These are phyloP conservation scores for Pangasius djambal DNA, from an alignment of 2,797 vertebrate species.

Conservation along the genomic window DNA sequence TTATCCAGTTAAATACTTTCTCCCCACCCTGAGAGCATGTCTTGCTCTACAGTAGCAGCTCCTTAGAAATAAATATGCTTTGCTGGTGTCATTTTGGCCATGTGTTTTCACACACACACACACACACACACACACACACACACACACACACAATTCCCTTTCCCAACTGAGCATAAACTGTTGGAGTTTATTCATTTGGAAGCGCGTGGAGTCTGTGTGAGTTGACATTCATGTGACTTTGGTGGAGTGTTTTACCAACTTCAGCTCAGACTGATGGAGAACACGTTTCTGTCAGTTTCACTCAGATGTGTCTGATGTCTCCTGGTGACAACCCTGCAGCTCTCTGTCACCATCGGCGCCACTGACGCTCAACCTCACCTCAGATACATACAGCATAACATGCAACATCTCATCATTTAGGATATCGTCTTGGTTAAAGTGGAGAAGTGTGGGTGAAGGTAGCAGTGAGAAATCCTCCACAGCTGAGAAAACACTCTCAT, in stretches of 20 bases:
- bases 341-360: neutral
- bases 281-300: neutral
- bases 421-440: neutral
- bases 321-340: neutral
- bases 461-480: neutral
- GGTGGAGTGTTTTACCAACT: neutral
- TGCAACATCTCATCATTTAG: neutral
- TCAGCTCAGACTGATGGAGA: neutral
- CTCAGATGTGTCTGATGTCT: neutral
- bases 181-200: neutral
- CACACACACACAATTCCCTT: too few species aligned
- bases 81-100: neutral
- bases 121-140: neutral
- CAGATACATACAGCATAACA: neutral
- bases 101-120: neutral
- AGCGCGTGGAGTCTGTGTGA: neutral
- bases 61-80: neutral
- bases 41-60: neutral
- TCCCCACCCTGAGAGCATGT: neutral
- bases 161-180: too few species aligned
- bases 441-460: neutral
- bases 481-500: neutral
- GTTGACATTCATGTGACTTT: neutral
- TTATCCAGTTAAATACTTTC: neutral
- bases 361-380: too few species aligned